Conservation (phyloP, 1,140 invertebrate genomes). For the Rhyzopertha dominica region DNA sequence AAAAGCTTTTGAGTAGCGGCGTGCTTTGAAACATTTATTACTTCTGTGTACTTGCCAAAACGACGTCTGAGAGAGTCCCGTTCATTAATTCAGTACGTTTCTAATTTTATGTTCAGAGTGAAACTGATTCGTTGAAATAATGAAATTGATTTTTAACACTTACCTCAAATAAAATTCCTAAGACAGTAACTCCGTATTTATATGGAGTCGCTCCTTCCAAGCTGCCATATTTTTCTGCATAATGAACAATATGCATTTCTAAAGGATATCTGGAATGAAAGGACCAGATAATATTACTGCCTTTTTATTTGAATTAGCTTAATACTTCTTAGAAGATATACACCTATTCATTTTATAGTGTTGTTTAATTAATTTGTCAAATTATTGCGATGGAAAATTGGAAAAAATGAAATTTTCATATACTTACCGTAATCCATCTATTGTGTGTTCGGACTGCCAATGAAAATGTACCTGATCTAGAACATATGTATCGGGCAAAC, state of each 20-base stretch:
- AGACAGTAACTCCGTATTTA: conserved; percentile 61
- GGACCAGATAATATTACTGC: no score
- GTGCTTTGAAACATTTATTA: no score
- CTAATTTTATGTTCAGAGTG: no score
- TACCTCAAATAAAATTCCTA: conserved; percentile 66
- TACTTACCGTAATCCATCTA: conserved; percentile 51
- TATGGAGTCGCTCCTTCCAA: conserved; percentile 52
- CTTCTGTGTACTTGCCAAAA: no score
- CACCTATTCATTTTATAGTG: conserved; percentile 8
- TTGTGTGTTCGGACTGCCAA: conserved; percentile 72
- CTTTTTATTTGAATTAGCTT: no score
- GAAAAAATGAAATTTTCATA: conserved; percentile 6
- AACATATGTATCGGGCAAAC: conserved; percentile 51
- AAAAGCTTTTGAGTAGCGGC: no score
- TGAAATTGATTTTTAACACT: conserved; percentile 9
- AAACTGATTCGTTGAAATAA: conserved; percentile 1
- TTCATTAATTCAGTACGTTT: no score
- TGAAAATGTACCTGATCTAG: conserved; percentile 72
- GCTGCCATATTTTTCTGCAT: conserved; percentile 54
- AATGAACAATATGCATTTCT: conserved; percentile 69
- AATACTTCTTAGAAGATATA: conserved; percentile 2
- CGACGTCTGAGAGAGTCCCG: no score
- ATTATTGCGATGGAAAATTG: no score
- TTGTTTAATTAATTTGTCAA: no score
- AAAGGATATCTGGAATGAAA: conserved; percentile 53